Evolutionary conservation across 2,888 invertebrate species (phyloP).

Genomic region (Proisotoma minuta): DNA sequence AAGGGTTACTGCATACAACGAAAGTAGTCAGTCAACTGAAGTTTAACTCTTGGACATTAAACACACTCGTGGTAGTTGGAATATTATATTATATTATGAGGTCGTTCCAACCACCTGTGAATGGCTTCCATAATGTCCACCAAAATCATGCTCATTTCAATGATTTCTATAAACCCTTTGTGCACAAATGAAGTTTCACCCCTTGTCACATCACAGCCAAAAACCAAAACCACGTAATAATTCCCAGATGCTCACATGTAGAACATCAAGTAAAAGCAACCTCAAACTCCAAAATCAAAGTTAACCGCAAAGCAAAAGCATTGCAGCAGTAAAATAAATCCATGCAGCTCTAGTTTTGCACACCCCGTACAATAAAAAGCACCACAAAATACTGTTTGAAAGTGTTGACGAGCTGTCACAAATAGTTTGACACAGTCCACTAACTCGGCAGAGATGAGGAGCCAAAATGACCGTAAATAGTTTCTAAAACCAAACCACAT

Average conservation of each 20-base stretch:
- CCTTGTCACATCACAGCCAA: constrained; percentile 32
- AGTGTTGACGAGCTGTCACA: too few relatives aligned
- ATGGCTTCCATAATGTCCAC: constrained; percentile 20
- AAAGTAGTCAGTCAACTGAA: neutral
- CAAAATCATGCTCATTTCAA: neutral
- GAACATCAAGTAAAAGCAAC: constrained; percentile 3
- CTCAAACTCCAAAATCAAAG: constrained; percentile 10
- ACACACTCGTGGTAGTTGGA: constrained; percentile 27
- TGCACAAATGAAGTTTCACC: constrained; percentile 40
- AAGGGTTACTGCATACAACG: too few relatives aligned
- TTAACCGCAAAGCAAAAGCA: constrained; percentile 11
- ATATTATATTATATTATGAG: constrained; percentile 19
- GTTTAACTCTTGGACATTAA: constrained; percentile 38
- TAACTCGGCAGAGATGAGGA: too few relatives aligned
- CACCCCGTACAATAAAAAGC: too few relatives aligned
- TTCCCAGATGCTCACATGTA: constrained; percentile 27
- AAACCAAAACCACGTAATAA: constrained; percentile 26
- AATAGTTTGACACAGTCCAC: constrained; percentile 2
- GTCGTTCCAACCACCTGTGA: constrained; percentile 45
- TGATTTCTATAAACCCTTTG: constrained; percentile 3
- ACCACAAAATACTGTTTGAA: too few relatives aligned
- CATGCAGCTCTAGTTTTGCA: too few relatives aligned
- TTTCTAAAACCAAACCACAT: too few relatives aligned
- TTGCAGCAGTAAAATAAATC: too few relatives aligned
- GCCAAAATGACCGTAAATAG: too few relatives aligned